Conservation (phyloP, 2,888 invertebrate genomes). For the Strigamia maritima region DNA sequence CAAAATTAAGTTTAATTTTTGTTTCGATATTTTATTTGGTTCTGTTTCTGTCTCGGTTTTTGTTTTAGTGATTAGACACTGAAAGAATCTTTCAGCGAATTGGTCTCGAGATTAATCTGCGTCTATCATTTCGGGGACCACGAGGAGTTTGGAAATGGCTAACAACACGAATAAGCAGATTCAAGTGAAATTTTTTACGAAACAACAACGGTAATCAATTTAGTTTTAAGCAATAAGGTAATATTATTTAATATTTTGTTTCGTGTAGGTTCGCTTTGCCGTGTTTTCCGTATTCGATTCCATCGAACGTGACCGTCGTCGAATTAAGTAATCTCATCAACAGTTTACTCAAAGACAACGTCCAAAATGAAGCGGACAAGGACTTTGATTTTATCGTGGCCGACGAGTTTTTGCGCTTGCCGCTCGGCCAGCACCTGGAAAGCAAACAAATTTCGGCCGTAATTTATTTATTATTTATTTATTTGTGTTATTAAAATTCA, state of each 20-base stretch:
- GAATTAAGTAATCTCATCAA: background rate
- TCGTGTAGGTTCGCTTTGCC: background rate
- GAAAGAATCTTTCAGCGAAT: too few species aligned
- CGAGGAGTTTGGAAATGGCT: background rate
- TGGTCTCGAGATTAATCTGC: too few species aligned
- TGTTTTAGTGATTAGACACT: too few species aligned
- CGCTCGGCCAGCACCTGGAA: conserved; percentile 6
- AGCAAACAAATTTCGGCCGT: conserved; percentile 12
- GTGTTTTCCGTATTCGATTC: conserved; percentile 1
- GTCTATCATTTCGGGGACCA: background rate
- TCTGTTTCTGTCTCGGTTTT: too few species aligned
- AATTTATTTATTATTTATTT: background rate
- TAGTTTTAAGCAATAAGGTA: too few species aligned
- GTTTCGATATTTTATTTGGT: too few species aligned
- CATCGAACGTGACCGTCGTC: background rate
- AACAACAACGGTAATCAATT: background rate
- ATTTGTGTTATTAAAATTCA: too few species aligned
- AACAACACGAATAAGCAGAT: background rate
- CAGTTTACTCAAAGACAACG: background rate
- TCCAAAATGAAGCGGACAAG: background rate
- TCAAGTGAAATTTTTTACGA: background rate
- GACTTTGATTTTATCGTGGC: conserved; percentile 35
- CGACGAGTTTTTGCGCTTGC: background rate
- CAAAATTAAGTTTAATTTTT: too few species aligned
- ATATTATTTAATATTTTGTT: too few species aligned